Conservation (phyloP, 2,888 invertebrate species). For the Aporophyla nigra region DNA sequence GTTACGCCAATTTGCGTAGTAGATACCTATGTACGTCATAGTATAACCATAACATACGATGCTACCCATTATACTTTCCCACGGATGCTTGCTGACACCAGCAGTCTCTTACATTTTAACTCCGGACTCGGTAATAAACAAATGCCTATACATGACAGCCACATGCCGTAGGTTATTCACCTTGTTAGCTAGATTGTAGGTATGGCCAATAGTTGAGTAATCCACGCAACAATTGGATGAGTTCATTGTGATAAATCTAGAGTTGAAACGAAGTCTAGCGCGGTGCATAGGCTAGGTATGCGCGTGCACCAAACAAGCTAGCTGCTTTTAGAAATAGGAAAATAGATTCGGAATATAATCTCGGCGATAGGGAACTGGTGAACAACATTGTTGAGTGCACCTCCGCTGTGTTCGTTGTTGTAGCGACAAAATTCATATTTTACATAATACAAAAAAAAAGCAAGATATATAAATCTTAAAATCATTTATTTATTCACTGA, state of each 20-base stretch:
- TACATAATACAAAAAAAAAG: too few relatives aligned
- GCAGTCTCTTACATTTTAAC: too few relatives aligned
- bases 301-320: background rate
- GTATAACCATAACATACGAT: constrained; percentile 5
- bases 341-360: background rate
- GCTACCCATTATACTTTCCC: constrained; percentile 26
- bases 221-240: constrained; percentile 22
- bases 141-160: constrained; percentile 8
- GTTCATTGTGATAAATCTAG: constrained; percentile 35
- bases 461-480: too few relatives aligned
- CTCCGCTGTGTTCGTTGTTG: background rate
- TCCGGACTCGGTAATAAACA: constrained; percentile 47
- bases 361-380: background rate
- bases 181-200: constrained; percentile 17
- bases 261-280: constrained; percentile 21
- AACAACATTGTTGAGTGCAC: background rate
- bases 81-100: constrained; percentile 30
- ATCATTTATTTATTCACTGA: too few relatives aligned
- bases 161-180: constrained; percentile 35
- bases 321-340: background rate
- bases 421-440: too few relatives aligned
- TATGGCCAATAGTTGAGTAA: constrained; percentile 27
- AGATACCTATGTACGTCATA: constrained; percentile 1
- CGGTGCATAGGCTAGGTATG: background rate
- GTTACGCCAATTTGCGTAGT: constrained; percentile 1